Evolutionary conservation across 2,113 vertebrate species (phyloP).

Genomic region (Pelusios castaneus): DNA sequence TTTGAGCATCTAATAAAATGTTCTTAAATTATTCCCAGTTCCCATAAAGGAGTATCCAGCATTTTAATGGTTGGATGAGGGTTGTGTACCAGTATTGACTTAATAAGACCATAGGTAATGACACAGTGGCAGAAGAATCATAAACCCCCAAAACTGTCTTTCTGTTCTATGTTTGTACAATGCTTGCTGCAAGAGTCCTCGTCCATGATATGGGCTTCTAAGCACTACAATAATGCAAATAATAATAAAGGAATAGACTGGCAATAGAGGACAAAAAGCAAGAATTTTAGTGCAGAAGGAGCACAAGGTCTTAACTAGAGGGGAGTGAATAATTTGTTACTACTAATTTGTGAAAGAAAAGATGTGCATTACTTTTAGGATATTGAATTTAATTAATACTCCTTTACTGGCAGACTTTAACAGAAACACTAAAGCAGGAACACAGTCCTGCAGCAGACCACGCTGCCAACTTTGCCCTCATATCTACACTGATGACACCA

Average conservation of each 20-base stretch:
- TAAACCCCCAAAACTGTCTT: neutral
- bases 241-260: neutral
- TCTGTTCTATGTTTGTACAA: neutral
- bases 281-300: neutral
- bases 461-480: no score
- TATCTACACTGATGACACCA: no score
- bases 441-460: no score
- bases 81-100: neutral
- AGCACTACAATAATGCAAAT: neutral
- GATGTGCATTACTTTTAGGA: constrained; percentile 41
- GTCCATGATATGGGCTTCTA: neutral
- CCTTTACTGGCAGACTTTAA: constrained; percentile 24
- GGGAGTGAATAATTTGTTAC: constrained; percentile 33
- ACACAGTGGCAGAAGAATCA: neutral
- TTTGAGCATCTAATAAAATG: no score
- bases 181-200: neutral
- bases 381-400: constrained; percentile 2
- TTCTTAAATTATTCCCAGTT: neutral
- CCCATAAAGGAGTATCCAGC: neutral
- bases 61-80: neutral
- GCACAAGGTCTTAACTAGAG: constrained; percentile 17
- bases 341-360: constrained; percentile 38
- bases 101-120: neutral
- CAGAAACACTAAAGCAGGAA: no score
- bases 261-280: neutral